phyloP scores from a whole-genome alignment of 2,888 invertebrate genomes.

The Biston betularia region DNA sequence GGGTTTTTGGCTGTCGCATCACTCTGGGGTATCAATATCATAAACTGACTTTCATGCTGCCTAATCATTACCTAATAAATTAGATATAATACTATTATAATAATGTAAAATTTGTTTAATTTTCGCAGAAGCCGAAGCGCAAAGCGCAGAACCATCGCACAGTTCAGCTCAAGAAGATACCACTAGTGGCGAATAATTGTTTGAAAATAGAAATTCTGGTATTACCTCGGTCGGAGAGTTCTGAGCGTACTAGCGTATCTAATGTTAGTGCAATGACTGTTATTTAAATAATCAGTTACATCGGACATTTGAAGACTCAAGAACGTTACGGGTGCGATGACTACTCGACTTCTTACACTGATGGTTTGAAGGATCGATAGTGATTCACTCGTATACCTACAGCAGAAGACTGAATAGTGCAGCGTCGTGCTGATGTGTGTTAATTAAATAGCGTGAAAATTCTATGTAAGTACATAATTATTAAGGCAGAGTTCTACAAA shows the following conservation, averaged over 20 bases:
- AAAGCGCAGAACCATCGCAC: slow-evolving; percentile 74
- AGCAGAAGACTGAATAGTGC: slow-evolving; percentile 75
- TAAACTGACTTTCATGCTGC: slow-evolving; percentile 13
- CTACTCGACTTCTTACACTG: slow-evolving; percentile 14
- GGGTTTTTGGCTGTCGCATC: slow-evolving; percentile 38
- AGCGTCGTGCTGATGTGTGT: slow-evolving; percentile 52
- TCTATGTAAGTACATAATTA: slow-evolving; percentile 51
- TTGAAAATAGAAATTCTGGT: slow-evolving; percentile 38
- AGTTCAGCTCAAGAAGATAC: slow-evolving; percentile 67
- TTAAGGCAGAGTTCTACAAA: slow-evolving; percentile 57
- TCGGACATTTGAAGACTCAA: slow-evolving; percentile 34
- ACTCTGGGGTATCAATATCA: slow-evolving; percentile 25
- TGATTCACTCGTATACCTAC: slow-evolving; percentile 51
- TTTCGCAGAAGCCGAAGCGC: slow-evolving; percentile 74
- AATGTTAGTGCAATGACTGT: slow-evolving; percentile 53
- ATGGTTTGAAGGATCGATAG: slow-evolving; percentile 6
- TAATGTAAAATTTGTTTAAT: slow-evolving; percentile 27
- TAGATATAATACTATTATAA: not conserved
- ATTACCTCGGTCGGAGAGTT: slow-evolving; percentile 52
- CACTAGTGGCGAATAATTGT: slow-evolving; percentile 51
- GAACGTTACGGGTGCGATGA: slow-evolving; percentile 5
- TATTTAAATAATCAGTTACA: slow-evolving; percentile 34
- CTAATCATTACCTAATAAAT: slow-evolving; percentile 8
- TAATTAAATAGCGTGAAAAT: slow-evolving; percentile 51
- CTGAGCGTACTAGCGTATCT: slow-evolving; percentile 46